Percentiles rank a stretch among this genome's conserved stretches.
Evolutionary conservation across 2,113 vertebrate genomes (phyloP).

Genomic region (Nicator chloris): DNA sequence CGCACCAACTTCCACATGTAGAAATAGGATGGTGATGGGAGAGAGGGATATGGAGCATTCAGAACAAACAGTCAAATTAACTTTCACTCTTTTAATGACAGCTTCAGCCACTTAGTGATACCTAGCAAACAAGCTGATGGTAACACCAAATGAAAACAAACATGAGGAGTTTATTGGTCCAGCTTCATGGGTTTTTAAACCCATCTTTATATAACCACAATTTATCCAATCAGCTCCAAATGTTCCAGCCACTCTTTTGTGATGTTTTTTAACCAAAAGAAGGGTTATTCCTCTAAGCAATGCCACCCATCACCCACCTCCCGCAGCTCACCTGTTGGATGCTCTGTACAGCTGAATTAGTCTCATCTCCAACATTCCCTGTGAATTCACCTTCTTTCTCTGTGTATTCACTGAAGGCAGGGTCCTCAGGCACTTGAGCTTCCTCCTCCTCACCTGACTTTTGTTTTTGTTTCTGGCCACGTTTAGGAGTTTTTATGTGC

Average conservation of each 20-base stretch:
- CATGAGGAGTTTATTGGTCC: neutral
- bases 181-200: neutral
- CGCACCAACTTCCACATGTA: rapidly evolving
- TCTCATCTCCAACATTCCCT: conserved; percentile 85
- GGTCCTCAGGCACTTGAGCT: conserved; percentile 77
- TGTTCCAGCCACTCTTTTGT: neutral
- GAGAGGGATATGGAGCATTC: neutral
- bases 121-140: neutral
- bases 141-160: neutral
- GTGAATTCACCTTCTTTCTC: conserved; percentile 77
- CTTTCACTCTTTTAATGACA: neutral
- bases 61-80: neutral
- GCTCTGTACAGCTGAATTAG: conserved; percentile 93
- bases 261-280: neutral
- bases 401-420: conserved; percentile 78
- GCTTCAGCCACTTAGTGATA: neutral
- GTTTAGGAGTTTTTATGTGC: conserved; percentile 66
- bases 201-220: neutral
- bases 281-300: neutral
- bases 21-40: neutral
- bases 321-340: conserved; percentile 86
- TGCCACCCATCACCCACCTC: neutral
- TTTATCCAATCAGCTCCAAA: neutral
- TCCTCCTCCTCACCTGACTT: conserved; percentile 76
- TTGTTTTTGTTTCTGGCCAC: conserved; percentile 77